Base-by-base conservation (phyloP, 1,140 invertebrate species). In the Lordiphosa stackelbergi region DNA sequence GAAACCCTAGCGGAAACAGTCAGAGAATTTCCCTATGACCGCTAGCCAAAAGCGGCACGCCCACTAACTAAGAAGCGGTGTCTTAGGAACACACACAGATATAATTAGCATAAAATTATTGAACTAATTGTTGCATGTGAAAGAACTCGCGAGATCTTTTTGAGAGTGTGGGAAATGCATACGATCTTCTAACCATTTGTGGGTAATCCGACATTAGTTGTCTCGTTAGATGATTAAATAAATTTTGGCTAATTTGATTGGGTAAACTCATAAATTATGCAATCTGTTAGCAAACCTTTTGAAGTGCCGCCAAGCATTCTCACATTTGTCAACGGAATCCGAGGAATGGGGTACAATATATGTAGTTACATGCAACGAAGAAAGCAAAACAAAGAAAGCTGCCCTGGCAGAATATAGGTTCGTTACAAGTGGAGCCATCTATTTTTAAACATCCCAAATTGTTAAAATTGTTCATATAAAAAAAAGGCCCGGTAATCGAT, bases 61-160 rank as follows among this genome's bases (percentile, higher is more conserved):
- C 77, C 55, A 49, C 37, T 8, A 24, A 4, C 36, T 40, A 36
- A 41, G 35, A 59, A 57, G 63, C 73, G 52, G 48, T 65, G 51
- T 63, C 55, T 46, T 31, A 13, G 58, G 62, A 58, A 74, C 74
- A 58, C 28, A 53, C 60, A 79, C 52, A 57, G 49, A 79, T 74
- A 79, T 74, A 81, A 79, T 79, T 79, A 79, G 74, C 74, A 79
- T 73, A 66, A 73, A 66, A 81, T 74, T 65, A 79, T 81, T 79
- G 58, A 69, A 83, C 77, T 79, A 83, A 79, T 79, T 79, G 65
- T 56, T 57, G 70, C 74, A 60, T 79, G 64, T 59, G 57, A 79
- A 78, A 61, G 38, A 16, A 34, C 10, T 9, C 3, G 3, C 19
- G 40, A 38, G 24, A 6, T 24, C 16, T 12, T 5, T 34, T 10